Conservation (phyloP, 2,113 vertebrate genomes). For the Labrus mixtus region DNA sequence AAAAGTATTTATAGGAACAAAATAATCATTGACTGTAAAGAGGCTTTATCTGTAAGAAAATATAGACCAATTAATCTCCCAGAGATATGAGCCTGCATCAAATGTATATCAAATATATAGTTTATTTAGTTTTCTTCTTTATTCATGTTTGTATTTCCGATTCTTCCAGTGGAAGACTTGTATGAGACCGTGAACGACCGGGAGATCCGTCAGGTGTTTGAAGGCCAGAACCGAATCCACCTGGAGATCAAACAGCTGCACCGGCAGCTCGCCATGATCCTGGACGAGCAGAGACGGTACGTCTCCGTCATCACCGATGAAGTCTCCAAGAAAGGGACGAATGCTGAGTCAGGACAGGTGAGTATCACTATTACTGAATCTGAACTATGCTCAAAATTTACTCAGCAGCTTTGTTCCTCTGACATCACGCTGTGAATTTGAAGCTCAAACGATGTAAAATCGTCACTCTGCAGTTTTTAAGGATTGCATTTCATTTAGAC, state of each 20-base stretch:
- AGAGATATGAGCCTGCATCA: too few species aligned
- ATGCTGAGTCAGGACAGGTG: slow-evolving; percentile 85
- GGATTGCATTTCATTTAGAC: background rate
- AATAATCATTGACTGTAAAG: background rate
- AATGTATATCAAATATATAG: too few species aligned
- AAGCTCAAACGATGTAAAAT: too few species aligned
- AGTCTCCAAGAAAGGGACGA: slow-evolving; percentile 81
- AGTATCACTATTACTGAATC: background rate
- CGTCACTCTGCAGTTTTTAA: too few species aligned
- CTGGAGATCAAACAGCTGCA: slow-evolving; percentile 97
- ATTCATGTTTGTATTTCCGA: background rate
- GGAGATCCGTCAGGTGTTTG: slow-evolving; percentile 95
- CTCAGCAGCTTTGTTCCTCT: too few species aligned
- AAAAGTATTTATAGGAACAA: background rate
- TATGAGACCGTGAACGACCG: slow-evolving; percentile 92
- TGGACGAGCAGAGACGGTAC: slow-evolving; percentile 94
- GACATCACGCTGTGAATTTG: too few species aligned
- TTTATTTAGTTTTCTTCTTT: background rate
- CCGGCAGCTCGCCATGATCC: slow-evolving; percentile 93
- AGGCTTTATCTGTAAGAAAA: background rate
- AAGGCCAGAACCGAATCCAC: slow-evolving; percentile 96
- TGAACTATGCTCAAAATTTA: too few species aligned
- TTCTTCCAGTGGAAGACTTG: slow-evolving; percentile 86
- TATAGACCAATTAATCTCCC: too few species aligned
- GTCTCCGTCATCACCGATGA: slow-evolving; percentile 90